Base-by-base conservation (phyloP, 2,888 invertebrate species). In the Tridacna gigas region DNA sequence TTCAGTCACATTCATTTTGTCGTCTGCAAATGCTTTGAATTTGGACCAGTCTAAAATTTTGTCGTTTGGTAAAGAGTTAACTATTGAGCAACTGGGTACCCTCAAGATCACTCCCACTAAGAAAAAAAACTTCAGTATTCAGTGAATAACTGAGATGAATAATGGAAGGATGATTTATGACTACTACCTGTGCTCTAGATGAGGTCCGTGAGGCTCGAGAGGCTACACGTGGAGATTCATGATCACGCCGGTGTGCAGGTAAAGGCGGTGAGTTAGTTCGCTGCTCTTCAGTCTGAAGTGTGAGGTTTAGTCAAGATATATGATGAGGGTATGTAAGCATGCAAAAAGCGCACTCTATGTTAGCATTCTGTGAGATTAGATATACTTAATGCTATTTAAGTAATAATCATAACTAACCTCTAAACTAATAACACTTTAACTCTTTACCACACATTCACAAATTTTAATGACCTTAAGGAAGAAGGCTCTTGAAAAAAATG, bases 231-330 rank as follows among this genome's bases (percentile, higher is more conserved):
- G 77, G 81, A 37, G 82, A 82, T 18, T 80, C 85, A 28, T 76
- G 76, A 60, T 67, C 77, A 66, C 73, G 63, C 25, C 87, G 74
- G 0, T 86, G 82, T 13, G 87, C 87, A 20, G 87, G 87, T 61
- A 88, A 60, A 25, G 80, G 85, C 37, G 88, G 88, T 48, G 88
- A 88, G 37, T 65, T 76, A 60, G 51, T 61, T 37, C 84, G 73
- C n/a, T 74, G 51, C 37, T 81, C 81, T 37, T 81, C 74, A 77
- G 82, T 80, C 83, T 88, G 88, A 83, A 85, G 83, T 82, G 85
- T 78, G 77, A 81, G 28, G 51, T 71, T 63, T 67, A 67, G 67
- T 37, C 28, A n/a, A 20, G 20, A 45, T 15, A 67, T 67, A 67
- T 67, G 45, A 13, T 20, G 11, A 56, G 15, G 45, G 67, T 45